Conservation (phyloP, 2,888 invertebrate species). For the Chymomyza caudatula region DNA sequence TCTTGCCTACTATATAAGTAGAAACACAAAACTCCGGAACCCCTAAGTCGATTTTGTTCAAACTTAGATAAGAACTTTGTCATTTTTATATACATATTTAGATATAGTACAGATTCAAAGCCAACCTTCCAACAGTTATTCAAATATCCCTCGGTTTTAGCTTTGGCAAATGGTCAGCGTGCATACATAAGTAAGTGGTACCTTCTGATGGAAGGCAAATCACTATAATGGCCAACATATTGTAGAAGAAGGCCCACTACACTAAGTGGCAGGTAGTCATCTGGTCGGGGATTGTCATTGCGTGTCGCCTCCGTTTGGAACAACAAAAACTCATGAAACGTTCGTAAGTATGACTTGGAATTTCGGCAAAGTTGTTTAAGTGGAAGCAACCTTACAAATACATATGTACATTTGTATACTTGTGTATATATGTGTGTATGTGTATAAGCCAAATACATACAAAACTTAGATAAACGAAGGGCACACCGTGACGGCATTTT, state of each 20-base stretch:
- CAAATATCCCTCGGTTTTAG: not conserved
- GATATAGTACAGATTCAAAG: no score
- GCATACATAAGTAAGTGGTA: not conserved
- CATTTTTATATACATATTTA: no score
- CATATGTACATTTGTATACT: not conserved
- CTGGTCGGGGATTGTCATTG: not conserved
- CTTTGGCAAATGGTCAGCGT: not conserved
- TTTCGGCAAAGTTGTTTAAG: not conserved
- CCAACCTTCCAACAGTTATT: no score
- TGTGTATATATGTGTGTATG: not conserved
- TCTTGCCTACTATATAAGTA: no score
- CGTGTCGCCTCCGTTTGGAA: not conserved
- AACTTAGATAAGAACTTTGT: no score
- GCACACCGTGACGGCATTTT: conserved; percentile 33
- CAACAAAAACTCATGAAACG: not conserved
- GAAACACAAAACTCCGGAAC: no score
- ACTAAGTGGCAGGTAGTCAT: not conserved
- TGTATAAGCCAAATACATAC: conserved; percentile 21
- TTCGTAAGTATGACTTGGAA: not conserved
- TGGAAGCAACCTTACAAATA: not conserved
- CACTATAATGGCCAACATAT: not conserved
- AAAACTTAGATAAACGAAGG: not conserved
- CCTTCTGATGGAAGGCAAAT: not conserved
- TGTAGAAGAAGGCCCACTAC: not conserved
- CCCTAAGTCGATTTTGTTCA: no score